Conservation (phyloP, 2,888 invertebrate genomes). For the Hermodice carunculata region DNA sequence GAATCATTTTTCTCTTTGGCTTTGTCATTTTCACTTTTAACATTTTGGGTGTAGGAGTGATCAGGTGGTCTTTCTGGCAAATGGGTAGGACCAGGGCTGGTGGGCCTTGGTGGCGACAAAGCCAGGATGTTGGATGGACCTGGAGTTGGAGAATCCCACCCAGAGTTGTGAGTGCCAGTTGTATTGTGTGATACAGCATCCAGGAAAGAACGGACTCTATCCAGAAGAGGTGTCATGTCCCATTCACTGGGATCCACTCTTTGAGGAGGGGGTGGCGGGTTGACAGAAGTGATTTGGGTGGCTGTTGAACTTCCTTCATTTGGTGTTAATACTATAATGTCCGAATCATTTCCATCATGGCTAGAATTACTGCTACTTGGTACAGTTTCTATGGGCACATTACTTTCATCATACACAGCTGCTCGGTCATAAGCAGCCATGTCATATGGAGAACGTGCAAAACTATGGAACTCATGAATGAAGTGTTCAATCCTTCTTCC, state of each 20-base stretch:
- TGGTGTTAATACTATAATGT: not conserved
- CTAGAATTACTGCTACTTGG: constrained; percentile 1
- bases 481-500: constrained; percentile 85
- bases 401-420: constrained; percentile 57
- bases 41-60: no score
- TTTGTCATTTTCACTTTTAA: not conserved
- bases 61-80: not conserved
- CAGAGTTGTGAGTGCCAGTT: constrained; percentile 30
- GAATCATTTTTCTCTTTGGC: not conserved
- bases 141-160: constrained; percentile 62
- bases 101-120: constrained; percentile 13
- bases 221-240: constrained; percentile 18
- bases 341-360: not conserved
- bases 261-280: constrained; percentile 53
- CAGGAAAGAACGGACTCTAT: constrained; percentile 17
- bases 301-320: not conserved
- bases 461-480: constrained; percentile 88
- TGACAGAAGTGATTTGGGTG: not conserved
- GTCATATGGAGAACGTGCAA: constrained; percentile 88
- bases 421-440: constrained; percentile 77
- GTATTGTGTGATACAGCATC: not conserved
- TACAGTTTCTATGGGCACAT: not conserved
- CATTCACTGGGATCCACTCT: constrained; percentile 31
- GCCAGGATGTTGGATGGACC: constrained; percentile 51
- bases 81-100: not conserved